Base-by-base conservation (phyloP, 30 jellyfish, hydroid and myxozoan genomes). In the Turritopsis rubra region DNA sequence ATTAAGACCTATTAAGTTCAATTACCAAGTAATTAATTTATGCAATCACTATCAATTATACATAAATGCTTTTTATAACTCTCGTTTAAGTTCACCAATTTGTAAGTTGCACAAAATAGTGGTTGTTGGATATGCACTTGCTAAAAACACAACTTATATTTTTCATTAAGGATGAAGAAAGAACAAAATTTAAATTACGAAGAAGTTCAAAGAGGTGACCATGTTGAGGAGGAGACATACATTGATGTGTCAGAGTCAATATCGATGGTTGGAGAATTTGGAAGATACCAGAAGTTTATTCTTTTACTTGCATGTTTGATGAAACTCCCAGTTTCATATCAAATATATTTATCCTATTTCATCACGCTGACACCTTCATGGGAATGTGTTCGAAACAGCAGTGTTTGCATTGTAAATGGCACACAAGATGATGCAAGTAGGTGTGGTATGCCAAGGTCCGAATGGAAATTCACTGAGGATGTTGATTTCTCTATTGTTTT, bases 191-290 rank as follows among this genome's bases (percentile, higher is more conserved):
- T 41, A 41, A 41, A 5, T 5, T 13, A 41, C 60, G 13, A 41
- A 5, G 60, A 41, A 41, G 60, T 13, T 41, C 5, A 13, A 5
- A 41, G 5, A 41, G 13, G 9, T 3, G 60, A 41, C 13, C 5
- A 41, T 41, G 60, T 5, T 3, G 60, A 41, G 13, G 13, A 5
- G 9, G 60, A 3, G 5, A 3, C 13, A 13, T 13, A 41, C 13
- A 13, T 41, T 41, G 60, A 41, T 41, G 60, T 41, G 5, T 5
- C 60, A 41, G 60, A 41, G 60, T 41, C 86, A 22, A 66, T 90
- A 54, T 95, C 95, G 13, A 23, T 90, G 53, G 82, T 90, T 52
- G 97, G 97, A 26, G 97, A 90, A 73, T 90, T 90, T 75, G 95
- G 95, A n/a, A 84, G 80, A 52, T 90, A 60, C 79, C 97, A 90